These are phyloP conservation scores for Archilochus colubris DNA, from an alignment of 2,113 vertebrate species.

Conservation along the genomic window DNA sequence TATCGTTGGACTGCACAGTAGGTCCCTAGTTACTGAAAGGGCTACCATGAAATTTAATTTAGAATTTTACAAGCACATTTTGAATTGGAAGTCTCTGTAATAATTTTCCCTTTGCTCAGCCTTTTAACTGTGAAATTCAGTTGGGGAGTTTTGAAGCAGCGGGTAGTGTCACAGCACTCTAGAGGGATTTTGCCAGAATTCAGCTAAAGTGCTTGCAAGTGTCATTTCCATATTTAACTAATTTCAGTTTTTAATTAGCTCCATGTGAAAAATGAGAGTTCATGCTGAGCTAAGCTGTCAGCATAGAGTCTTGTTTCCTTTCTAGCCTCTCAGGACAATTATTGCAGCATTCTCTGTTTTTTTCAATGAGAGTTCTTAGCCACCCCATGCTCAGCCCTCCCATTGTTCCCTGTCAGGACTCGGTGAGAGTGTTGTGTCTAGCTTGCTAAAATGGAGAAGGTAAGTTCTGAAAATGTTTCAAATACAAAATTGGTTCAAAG, in stretches of 20 bases:
- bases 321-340: constrained; percentile 86
- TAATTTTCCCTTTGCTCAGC: constrained; percentile 84
- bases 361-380: constrained; percentile 73
- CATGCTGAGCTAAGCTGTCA: constrained; percentile 85
- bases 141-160: constrained; percentile 84
- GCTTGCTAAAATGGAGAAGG: constrained; percentile 35
- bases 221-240: constrained; percentile 92
- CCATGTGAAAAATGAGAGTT: constrained; percentile 85
- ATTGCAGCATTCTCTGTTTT: constrained; percentile 72
- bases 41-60: constrained; percentile 85
- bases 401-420: constrained; percentile 44
- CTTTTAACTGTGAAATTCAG: constrained; percentile 85
- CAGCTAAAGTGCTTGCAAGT: constrained; percentile 87
- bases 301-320: constrained; percentile 83
- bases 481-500: neutral
- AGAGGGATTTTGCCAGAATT: constrained; percentile 85
- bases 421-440: constrained; percentile 6
- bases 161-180: constrained; percentile 83
- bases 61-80: constrained; percentile 77
- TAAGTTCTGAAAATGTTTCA: constrained; percentile 32
- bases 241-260: constrained; percentile 91
- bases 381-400: constrained; percentile 36
- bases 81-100: constrained; percentile 81
- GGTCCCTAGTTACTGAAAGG: constrained; percentile 73
- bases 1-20: constrained; percentile 58